Conservation (phyloP, 2,888 invertebrate species). For the Physocephala rufipes region DNA sequence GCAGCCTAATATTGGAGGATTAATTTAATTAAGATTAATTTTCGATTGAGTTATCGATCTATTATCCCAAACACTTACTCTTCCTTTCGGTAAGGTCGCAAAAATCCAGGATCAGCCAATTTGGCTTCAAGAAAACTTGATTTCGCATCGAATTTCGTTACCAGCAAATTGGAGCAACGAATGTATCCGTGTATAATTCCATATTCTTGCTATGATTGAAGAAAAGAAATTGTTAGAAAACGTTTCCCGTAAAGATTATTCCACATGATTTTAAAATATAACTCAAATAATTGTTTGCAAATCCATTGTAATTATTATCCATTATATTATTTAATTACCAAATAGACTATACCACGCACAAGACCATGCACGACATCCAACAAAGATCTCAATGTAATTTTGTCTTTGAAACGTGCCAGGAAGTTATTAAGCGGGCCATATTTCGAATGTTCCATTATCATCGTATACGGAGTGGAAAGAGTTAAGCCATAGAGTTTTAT, state of each 20-base stretch:
- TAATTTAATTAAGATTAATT: not conserved
- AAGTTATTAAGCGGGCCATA: constrained; percentile 78
- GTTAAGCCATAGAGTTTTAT: constrained; percentile 82
- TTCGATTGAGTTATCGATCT: not conserved
- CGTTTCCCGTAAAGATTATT: not conserved
- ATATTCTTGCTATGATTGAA: constrained; percentile 72
- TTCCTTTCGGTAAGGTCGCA: constrained; percentile 69
- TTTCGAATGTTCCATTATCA: constrained; percentile 83
- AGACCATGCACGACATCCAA: constrained; percentile 84
- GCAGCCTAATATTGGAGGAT: constrained; percentile 70
- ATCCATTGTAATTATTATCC: not conserved
- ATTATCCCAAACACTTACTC: constrained; percentile 70
- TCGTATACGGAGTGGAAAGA: constrained; percentile 78
- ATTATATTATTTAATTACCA: constrained; percentile 68
- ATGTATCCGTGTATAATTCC: constrained; percentile 86
- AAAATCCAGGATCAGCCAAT: constrained; percentile 83
- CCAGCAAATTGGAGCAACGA: constrained; percentile 81
- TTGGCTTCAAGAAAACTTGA: constrained; percentile 77
- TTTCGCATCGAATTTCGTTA: constrained; percentile 76
- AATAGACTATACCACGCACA: constrained; percentile 86
- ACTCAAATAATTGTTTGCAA: not conserved
- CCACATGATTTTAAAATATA: too few relatives aligned
- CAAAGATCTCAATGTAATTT: constrained; percentile 75
- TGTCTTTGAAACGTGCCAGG: constrained; percentile 64
- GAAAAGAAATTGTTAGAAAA: not conserved